Conservation (phyloP, 2,888 invertebrate species). For the Thecocarcelia acutangulata region DNA sequence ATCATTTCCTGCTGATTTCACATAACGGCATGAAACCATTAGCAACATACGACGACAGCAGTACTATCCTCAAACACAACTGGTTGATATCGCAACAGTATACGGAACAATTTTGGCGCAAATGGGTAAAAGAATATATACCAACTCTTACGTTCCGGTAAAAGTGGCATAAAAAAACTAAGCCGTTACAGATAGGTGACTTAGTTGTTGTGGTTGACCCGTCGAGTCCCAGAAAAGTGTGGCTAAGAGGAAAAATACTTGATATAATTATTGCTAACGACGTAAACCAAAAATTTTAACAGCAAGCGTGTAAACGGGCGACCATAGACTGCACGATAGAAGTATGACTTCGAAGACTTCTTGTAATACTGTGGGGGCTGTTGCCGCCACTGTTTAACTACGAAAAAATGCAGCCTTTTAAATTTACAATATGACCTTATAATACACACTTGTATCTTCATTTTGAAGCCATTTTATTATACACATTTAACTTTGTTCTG, state of each 20-base stretch:
- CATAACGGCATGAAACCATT: slow-evolving; percentile 7
- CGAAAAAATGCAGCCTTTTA: too few relatives aligned
- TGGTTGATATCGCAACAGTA: slow-evolving; percentile 33
- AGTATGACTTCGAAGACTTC: too few relatives aligned
- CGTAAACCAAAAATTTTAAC: too few relatives aligned
- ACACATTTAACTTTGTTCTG: too few relatives aligned
- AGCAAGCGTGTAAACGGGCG: too few relatives aligned
- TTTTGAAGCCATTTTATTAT: too few relatives aligned
- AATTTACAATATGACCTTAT: too few relatives aligned
- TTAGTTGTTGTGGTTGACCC: slow-evolving; percentile 39
- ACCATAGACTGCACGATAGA: too few relatives aligned
- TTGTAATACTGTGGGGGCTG: too few relatives aligned
- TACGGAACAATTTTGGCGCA: slow-evolving; percentile 23
- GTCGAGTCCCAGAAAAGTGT: slow-evolving; percentile 11
- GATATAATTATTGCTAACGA: too few relatives aligned
- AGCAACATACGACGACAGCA: slow-evolving; percentile 11
- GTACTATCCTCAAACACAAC: background rate
- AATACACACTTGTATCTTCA: too few relatives aligned
- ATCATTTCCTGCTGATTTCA: slow-evolving; percentile 2
- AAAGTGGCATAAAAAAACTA: slow-evolving; percentile 41
- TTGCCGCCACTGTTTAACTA: too few relatives aligned
- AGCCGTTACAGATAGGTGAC: slow-evolving; percentile 18
- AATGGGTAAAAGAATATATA: slow-evolving; percentile 32
- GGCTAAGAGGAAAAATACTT: slow-evolving; percentile 12
- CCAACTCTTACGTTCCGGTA: slow-evolving; percentile 29